These are phyloP conservation scores for Andricus grossulariae DNA, from an alignment of 1,140 invertebrate species.

Conservation along the genomic window DNA sequence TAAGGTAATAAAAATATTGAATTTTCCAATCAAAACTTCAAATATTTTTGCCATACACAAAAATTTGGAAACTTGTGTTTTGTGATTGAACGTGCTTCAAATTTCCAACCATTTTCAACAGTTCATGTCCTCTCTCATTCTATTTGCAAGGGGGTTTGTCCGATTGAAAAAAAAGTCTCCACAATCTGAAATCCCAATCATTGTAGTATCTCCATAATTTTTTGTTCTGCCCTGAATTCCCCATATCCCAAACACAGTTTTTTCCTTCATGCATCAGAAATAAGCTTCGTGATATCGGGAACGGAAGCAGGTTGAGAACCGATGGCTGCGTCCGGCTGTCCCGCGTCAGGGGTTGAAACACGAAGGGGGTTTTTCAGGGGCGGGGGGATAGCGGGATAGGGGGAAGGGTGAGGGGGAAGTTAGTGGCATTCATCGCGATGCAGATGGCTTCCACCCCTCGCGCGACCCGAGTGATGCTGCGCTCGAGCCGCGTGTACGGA, in stretches of 20 bases:
- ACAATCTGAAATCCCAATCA: too few species aligned
- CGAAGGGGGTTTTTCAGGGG: conserved; percentile 59
- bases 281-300: conserved; percentile 37
- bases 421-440: conserved; percentile 73
- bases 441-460: conserved; percentile 73
- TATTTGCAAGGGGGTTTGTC: too few species aligned
- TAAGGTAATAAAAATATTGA: too few species aligned
- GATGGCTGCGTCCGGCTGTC: conserved; percentile 66
- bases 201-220: too few species aligned
- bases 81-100: too few species aligned
- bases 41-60: too few species aligned
- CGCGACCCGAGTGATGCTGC: conserved; percentile 58
- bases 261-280: conserved; percentile 26
- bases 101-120: too few species aligned
- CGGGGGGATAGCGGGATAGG: conserved; percentile 35
- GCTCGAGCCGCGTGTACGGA: conserved; percentile 38
- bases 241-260: not conserved
- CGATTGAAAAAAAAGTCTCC: too few species aligned
- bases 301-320: conserved; percentile 68
- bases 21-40: too few species aligned
- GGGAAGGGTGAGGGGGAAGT: conserved; percentile 37
- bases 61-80: too few species aligned
- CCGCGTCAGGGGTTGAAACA: conserved; percentile 67
- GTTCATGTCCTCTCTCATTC: too few species aligned
- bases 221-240: not conserved